Base-by-base conservation (phyloP, 2,888 invertebrate genomes). In the Mycalesis mineus region DNA sequence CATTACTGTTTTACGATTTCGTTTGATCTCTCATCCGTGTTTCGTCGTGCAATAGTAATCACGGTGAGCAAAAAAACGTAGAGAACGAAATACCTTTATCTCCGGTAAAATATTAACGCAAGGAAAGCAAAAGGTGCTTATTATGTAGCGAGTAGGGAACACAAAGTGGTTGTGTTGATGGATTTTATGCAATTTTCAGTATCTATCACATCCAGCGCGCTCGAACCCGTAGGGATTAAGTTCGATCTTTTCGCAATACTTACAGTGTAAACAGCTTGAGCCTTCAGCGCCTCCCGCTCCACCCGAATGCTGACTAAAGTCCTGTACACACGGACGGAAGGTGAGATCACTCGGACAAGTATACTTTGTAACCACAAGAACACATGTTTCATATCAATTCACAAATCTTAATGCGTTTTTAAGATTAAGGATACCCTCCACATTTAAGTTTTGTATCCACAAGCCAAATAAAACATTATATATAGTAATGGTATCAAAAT, bases 101-200 rank as follows among this genome's bases (percentile, higher is more conserved):
- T 63, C 65, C 69, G 66, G 62, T 73, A 70, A 73, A 68, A 71
- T 75, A 73, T 71, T 58, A 61, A 65, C 40, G 49, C 42, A 51
- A 59, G 55, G 57, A 57, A 64, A 61, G 60, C 61, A 63, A 60
- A 61, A 64, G 56, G 48, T 52, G 51, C 55, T 63, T 64, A 63
- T 60, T 61, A 66, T 63, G 60, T 63, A 62, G 55, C 53, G 59
- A 58, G 59, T 52, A 57, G 58, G 64, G 67, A 69, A 65, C 77
- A 82, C 78, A 86, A 84, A 82, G 80, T 80, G 77, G 77, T 75
- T 71, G 80, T 80, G 82, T 82, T 88, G 88, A 89, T 88, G 82
- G 88, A 87, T 88, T 88, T 88, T 88, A 89, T 89, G 88, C 88
- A 88, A 89, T 89, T 88, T 88, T 84, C 88, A 86, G 85, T 88